A percentile compares a stretch with the other conserved stretches of the same genome.
Evolutionary conservation across 2,888 invertebrate species (phyloP).

Genomic region (Netelia fuscicornis): DNA sequence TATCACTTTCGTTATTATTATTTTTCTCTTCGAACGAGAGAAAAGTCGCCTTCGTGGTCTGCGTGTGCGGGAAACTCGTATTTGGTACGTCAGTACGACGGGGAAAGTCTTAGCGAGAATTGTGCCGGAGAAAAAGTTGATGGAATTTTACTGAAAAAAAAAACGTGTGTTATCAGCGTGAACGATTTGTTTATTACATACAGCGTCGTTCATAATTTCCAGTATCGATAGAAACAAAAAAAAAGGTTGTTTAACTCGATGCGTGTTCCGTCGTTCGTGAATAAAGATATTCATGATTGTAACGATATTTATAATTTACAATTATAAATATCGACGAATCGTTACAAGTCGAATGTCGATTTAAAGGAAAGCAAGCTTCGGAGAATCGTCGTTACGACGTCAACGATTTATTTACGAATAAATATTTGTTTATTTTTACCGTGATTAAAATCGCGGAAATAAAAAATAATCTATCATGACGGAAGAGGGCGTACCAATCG

Average conservation of each 20-base stretch:
- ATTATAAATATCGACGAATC: too few species aligned
- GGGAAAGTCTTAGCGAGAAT: constrained; percentile 46
- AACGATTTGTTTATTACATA: constrained; percentile 1
- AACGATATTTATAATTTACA: too few species aligned
- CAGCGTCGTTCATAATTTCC: too few species aligned
- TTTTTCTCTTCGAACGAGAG: constrained; percentile 29
- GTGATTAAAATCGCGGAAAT: background rate
- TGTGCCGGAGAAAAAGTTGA: constrained; percentile 9
- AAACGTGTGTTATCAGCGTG: too few species aligned
- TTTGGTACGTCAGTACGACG: constrained; percentile 35
- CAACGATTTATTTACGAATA: background rate
- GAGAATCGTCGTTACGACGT: background rate
- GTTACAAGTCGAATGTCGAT: background rate
- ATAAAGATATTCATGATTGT: too few species aligned
- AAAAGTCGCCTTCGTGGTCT: constrained; percentile 1
- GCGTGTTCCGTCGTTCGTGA: too few species aligned
- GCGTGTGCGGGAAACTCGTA: constrained; percentile 22
- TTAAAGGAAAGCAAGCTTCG: background rate
- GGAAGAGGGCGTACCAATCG: constrained; percentile 58
- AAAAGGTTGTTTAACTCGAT: too few species aligned
- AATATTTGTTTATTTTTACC: too few species aligned
- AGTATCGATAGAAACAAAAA: too few species aligned
- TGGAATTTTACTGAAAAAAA: background rate
- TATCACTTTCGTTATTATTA: constrained; percentile 44
- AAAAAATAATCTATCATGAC: constrained; percentile 59